phyloP scores from a whole-genome alignment of 2,888 invertebrate genomes.

The Lagria hirta region DNA sequence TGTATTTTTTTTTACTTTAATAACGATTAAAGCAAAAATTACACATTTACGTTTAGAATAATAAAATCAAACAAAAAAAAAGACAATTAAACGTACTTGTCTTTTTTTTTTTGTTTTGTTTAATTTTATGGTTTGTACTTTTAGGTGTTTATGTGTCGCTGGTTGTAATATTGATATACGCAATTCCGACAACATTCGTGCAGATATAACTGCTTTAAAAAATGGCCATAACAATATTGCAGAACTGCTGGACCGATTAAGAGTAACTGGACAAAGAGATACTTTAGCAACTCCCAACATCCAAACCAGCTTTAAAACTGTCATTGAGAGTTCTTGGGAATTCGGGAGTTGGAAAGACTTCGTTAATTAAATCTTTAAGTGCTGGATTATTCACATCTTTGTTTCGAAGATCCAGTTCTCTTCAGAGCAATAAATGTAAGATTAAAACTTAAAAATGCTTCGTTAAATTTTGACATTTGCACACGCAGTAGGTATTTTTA shows the following conservation, averaged over 20 bases:
- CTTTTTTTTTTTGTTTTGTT: too few species aligned
- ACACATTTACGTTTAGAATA: not conserved
- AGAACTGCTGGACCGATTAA: slow-evolving; percentile 65
- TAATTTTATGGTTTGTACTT: too few species aligned
- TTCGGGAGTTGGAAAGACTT: slow-evolving; percentile 72
- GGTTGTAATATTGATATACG: slow-evolving; percentile 69
- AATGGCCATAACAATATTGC: slow-evolving; percentile 71
- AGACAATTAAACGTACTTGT: too few species aligned
- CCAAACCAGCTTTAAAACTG: slow-evolving; percentile 60
- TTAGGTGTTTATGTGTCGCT: slow-evolving; percentile 66
- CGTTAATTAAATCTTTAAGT: slow-evolving; percentile 66
- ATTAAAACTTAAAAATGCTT: slow-evolving; percentile 2
- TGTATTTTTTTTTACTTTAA: too few species aligned
- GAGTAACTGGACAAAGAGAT: slow-evolving; percentile 58
- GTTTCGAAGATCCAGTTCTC: slow-evolving; percentile 60
- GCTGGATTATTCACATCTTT: slow-evolving; percentile 69
- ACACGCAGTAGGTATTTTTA: too few species aligned
- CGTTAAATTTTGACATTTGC: too few species aligned
- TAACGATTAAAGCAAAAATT: not conserved
- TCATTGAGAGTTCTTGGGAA: slow-evolving; percentile 72
- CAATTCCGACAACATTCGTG: slow-evolving; percentile 70
- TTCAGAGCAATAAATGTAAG: slow-evolving; percentile 54
- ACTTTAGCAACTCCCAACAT: slow-evolving; percentile 58
- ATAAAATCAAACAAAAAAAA: slow-evolving; percentile 1
- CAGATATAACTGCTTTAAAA: slow-evolving; percentile 76